phyloP scores from a whole-genome alignment of 2,113 vertebrate genomes.

The Zapornia atra region DNA sequence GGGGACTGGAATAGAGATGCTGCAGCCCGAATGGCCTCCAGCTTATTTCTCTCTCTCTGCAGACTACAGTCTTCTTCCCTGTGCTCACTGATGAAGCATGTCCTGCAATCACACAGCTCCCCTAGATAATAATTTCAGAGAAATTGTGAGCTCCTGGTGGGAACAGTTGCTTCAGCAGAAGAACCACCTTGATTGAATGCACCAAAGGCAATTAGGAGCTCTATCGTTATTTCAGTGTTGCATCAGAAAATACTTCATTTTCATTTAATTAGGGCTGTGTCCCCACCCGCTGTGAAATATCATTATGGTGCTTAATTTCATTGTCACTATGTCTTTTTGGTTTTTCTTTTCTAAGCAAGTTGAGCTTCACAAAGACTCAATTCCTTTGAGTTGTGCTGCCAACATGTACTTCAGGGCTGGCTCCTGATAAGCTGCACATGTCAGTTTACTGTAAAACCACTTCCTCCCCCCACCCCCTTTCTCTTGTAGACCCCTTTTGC shows the following conservation, averaged over 20 bases:
- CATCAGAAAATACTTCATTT: not conserved
- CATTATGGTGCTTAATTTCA: not conserved
- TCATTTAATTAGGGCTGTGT: not conserved
- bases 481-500: not conserved
- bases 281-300: not conserved
- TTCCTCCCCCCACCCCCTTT: fast-evolving
- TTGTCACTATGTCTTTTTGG: not conserved
- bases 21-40: not conserved
- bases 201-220: not conserved
- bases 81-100: not conserved
- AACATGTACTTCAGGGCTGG: not conserved
- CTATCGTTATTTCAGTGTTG: not conserved
- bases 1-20: not conserved
- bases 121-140: not conserved
- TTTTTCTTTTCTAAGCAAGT: not conserved
- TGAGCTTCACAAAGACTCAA: not conserved
- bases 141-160: not conserved
- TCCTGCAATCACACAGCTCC: not conserved
- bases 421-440: not conserved
- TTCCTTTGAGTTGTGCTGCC: not conserved
- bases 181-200: not conserved
- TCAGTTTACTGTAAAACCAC: not conserved
- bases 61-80: not conserved
- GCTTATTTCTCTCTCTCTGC: not conserved
- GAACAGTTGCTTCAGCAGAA: not conserved